Evolutionary conservation across 2,113 vertebrate genomes (phyloP), one percentile per base, ranked within the genome.

Genomic region (Salvator merianae): DNA sequence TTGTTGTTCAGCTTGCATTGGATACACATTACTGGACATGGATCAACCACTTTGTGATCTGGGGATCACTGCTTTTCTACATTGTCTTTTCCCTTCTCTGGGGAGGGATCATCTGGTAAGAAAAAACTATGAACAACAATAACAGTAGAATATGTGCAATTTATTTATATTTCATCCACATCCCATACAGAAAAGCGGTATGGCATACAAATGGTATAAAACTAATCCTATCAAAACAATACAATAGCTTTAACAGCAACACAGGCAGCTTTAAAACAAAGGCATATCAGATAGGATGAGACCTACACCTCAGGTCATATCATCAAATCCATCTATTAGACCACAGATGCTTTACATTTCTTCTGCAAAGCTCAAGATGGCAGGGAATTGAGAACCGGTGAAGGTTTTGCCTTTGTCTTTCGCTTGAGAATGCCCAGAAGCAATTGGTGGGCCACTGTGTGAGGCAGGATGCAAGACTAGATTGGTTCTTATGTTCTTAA

Each of bases 21-120:
- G 99, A 99, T 90, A 99, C 99, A 5, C 98, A 98, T 85, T 98
- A 99, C 95, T 99, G 99, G 99, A 99, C 99, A 0, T 99, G 99
- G 98, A 97, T 99, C 93, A 99, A 99, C 95, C 99, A 99, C 85
- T 98, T 99, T 77, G 97, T 99, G 84, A 98, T 99, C 92, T 99
- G 99, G 99, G 99, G 99, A 50, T 99, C 98, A 0, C 94, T 99
- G 87, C 93, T 98, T 2, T 99, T 99, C 96, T 99, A 99, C 55
- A 92, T 99, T 62, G 88, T 98, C 90, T 99, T 99, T 95, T 99
- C 98, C 86, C 95, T 99, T 72, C 97, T 99, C 87, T 99, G 98
- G 98, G 98, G 98, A 87, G 99, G 99, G 85, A 96, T 99, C 88
- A 97, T 97, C 95, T 99, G 99, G 99, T 99, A 96, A 43, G 96